A percentile compares a stretch with the other conserved stretches of the same genome.
These are phyloP conservation scores for Pseudolaguvia tuberculata DNA, from an alignment of 2,113 vertebrate species.

Conservation along the genomic window DNA sequence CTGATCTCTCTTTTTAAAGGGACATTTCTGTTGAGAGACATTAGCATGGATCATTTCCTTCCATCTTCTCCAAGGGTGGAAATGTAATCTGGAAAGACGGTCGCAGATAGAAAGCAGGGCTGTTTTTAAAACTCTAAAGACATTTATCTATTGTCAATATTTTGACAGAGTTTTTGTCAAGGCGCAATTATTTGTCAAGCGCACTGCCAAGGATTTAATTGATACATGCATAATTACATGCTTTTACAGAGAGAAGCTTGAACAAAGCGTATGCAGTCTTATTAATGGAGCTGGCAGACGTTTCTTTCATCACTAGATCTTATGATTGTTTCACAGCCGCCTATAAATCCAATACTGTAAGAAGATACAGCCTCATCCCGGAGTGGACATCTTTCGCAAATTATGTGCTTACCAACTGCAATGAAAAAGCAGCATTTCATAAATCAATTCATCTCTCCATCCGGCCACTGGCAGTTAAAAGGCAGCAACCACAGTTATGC, in stretches of 20 bases:
- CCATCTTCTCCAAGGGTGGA: conserved; percentile 49
- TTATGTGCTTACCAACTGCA: conserved; percentile 54
- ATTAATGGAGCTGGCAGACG: conserved; percentile 56
- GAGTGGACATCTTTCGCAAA: conserved; percentile 58
- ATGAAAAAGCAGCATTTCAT: conserved; percentile 58
- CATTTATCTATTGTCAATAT: conserved; percentile 65
- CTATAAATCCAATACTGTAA: conserved; percentile 57
- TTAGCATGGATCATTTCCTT: conserved; percentile 54
- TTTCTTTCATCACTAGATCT: conserved; percentile 55
- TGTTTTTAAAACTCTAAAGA: conserved; percentile 50
- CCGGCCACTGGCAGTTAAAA: conserved; percentile 59
- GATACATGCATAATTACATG: conserved; percentile 68
- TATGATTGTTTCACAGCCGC: conserved; percentile 51
- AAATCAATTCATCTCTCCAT: conserved; percentile 66
- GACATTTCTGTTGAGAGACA: conserved; percentile 54
- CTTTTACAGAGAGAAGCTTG: conserved; percentile 56
- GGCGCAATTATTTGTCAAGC: conserved; percentile 64
- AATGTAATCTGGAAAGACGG: conserved; percentile 61
- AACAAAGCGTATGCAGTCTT: conserved; percentile 56
- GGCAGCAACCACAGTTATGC: conserved; percentile 56
- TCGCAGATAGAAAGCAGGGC: conserved; percentile 42
- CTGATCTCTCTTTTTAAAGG: conserved; percentile 49
- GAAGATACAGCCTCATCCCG: conserved; percentile 53
- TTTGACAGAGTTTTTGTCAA: conserved; percentile 67
- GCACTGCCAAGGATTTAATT: conserved; percentile 67